Evolutionary conservation across 2,888 invertebrate genomes (phyloP), one percentile per base, ranked within the genome.

Genomic region (Ashinkailepas kermadecensis): DNA sequence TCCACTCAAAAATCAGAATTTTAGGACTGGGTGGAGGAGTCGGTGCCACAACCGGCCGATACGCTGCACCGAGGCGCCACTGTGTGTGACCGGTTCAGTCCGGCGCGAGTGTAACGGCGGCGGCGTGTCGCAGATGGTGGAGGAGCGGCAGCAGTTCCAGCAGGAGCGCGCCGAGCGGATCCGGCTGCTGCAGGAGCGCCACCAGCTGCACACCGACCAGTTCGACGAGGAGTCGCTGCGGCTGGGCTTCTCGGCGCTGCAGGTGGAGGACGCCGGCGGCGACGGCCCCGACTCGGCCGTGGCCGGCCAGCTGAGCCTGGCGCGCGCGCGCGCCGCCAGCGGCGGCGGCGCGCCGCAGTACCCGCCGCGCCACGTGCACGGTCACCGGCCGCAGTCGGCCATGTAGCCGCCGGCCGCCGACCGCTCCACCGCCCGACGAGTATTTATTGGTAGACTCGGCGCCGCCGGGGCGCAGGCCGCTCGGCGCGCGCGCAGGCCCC

Each of bases 191-290:
- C 94, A 95, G 87, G 96, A 96, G 87, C 91, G 93, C 84, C 97
- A 98, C 88, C 93, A 94, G 87, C 91, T 93, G 83, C 96, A 97
- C 87, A 90, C 97, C 86, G 94, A 95, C 86, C 93, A 93, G 86
- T 99, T 98, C 89, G 98, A 99, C 89, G 93, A 93, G 87, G 97
- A 98, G 90, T 97, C 96, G 86, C 92, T 94, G 83, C 90, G 94
- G 85, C 92, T 96, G 89, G 99, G 99, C 86, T 96, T 97, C 89
- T 79, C 79, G 23, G 57, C 79, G 58, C 25, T 79, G 58, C 79
- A 79, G 79, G 58, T 79, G 25, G 58, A 79, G 79, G 79, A 79
- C 7, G 79, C 18, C 65, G 21, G 23, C 65, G 23, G 67, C 25
- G 74, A 56, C 74, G 74, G 39, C 6, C 23, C 56, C n/a, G 54